Evolutionary conservation across 1,140 invertebrate species (phyloP).

Genomic region (Himalopsyche phryganea): DNA sequence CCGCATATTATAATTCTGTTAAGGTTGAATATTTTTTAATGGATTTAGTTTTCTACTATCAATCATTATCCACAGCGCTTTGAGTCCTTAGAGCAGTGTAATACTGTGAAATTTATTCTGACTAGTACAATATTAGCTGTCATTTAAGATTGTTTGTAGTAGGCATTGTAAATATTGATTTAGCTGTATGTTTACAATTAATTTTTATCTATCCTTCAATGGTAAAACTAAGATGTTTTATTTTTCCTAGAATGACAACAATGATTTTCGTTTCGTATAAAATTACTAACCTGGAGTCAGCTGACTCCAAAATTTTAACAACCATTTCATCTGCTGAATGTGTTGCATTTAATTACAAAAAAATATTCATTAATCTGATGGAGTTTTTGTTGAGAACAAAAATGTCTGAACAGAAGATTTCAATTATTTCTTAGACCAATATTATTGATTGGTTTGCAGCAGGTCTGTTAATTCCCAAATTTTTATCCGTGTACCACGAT

Average conservation of each 20-base stretch:
- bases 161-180: slow-evolving; percentile 23
- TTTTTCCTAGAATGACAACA: too few species aligned
- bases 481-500: slow-evolving; percentile 30
- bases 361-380: too few species aligned
- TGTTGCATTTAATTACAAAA: too few species aligned
- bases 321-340: too few species aligned
- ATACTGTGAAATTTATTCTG: slow-evolving; percentile 26
- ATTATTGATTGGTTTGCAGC: slow-evolving; percentile 24
- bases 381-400: too few species aligned
- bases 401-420: too few species aligned
- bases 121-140: slow-evolving; percentile 26
- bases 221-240: too few species aligned
- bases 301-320: too few species aligned
- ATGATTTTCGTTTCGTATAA: too few species aligned
- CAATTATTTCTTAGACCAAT: slow-evolving; percentile 15
- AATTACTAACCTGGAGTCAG: slow-evolving; percentile 11
- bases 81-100: slow-evolving; percentile 20
- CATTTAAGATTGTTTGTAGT: slow-evolving; percentile 7
- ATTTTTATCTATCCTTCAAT: background rate
- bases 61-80: slow-evolving; percentile 3
- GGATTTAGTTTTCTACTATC: too few species aligned
- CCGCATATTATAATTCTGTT: too few species aligned
- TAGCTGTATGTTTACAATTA: slow-evolving; percentile 13
- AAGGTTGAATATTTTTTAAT: too few species aligned
- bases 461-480: slow-evolving; percentile 31